Conservation (phyloP, 2,113 vertebrate species). For the Vicugna pacos region DNA sequence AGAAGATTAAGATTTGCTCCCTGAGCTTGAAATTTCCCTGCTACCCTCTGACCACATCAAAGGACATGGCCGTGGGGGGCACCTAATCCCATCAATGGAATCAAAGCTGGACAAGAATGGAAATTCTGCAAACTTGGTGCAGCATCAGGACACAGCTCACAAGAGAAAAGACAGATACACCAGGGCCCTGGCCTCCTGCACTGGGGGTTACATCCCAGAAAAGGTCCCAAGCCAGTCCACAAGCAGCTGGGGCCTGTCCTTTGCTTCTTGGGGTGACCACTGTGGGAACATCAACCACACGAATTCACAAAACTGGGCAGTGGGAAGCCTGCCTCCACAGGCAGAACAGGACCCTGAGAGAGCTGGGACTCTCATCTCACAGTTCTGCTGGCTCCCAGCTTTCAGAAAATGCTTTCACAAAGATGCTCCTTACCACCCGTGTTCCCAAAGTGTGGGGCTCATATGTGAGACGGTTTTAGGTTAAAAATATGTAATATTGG, state of each 20-base stretch:
- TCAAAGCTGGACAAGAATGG: constrained; percentile 79
- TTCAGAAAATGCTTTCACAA: not conserved
- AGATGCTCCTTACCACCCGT: not conserved
- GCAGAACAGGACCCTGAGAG: not conserved
- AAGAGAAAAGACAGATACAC: not conserved
- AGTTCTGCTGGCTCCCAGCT: not conserved
- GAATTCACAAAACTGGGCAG: not conserved
- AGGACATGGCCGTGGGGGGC: constrained; percentile 30
- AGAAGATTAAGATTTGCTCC: constrained; percentile 81
- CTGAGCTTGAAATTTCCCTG: constrained; percentile 65
- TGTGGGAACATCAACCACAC: not conserved
- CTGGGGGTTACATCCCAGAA: not conserved
- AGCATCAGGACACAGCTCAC: not conserved
- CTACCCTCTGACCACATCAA: constrained; percentile 80
- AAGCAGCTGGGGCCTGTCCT: not conserved
- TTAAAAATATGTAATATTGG: not conserved
- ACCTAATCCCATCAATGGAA: constrained; percentile 81
- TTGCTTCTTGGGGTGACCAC: constrained; percentile 11
- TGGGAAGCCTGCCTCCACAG: not conserved
- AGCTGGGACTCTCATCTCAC: not conserved
- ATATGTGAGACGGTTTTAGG: not conserved
- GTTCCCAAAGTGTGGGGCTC: not conserved
- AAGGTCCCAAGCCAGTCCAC: not conserved
- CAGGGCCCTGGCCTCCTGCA: not conserved
- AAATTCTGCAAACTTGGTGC: constrained; percentile 57